Conservation (phyloP, 2,113 vertebrate genomes). For the Oncorhynchus nerka region DNA sequence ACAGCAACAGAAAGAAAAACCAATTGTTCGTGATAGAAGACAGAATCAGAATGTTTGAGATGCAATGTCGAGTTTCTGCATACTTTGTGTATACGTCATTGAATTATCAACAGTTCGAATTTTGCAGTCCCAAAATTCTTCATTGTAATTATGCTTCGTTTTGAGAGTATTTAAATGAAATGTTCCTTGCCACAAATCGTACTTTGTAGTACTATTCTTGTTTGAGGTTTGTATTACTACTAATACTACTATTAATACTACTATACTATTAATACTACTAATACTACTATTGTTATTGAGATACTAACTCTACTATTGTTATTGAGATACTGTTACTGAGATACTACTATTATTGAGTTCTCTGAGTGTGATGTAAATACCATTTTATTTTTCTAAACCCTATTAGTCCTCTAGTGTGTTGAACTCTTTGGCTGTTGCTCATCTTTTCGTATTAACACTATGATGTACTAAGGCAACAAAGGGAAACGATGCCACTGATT, state of each 20-base stretch:
- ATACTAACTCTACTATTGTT: too few species aligned
- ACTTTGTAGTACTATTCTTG: background rate
- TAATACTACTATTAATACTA: too few species aligned
- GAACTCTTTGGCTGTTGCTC: slow-evolving; percentile 10
- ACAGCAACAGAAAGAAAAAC: background rate
- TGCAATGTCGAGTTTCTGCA: background rate
- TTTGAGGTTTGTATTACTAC: background rate
- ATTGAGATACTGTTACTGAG: background rate
- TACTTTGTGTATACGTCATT: background rate
- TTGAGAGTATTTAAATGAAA: background rate
- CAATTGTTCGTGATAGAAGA: background rate
- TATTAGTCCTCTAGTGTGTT: slow-evolving; percentile 12
- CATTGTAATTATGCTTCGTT: background rate
- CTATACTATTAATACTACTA: too few species aligned
- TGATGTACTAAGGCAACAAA: background rate
- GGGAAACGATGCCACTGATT: background rate
- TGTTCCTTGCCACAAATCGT: background rate
- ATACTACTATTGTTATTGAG: too few species aligned
- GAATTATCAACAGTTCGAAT: background rate
- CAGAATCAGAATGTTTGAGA: background rate
- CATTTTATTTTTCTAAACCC: slow-evolving; percentile 40
- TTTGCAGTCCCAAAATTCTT: background rate
- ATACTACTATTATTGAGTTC: background rate
- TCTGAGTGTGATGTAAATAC: slow-evolving; percentile 21
- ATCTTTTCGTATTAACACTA: background rate